These are phyloP conservation scores for Leptonema lineaticorne DNA, from an alignment of 1,140 invertebrate species.

Conservation along the genomic window DNA sequence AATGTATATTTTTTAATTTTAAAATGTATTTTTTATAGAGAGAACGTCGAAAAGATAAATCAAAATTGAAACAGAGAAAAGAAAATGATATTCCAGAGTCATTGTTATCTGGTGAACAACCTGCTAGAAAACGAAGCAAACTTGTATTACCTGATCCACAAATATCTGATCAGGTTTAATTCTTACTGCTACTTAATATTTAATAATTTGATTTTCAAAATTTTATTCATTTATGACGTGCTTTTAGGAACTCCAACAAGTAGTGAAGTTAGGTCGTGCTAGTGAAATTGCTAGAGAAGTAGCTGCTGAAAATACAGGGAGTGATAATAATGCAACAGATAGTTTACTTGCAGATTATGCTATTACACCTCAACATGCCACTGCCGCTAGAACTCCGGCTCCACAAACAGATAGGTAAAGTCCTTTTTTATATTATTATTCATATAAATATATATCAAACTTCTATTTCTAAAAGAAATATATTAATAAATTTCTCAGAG, in stretches of 20 bases:
- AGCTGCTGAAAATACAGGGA: conserved; percentile 78
- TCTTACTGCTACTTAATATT: not conserved
- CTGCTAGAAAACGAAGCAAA: conserved; percentile 91
- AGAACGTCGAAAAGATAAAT: conserved; percentile 86
- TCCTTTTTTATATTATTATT: not conserved
- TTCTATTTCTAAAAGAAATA: not conserved
- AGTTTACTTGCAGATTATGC: conserved; percentile 90
- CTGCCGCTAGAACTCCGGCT: conserved; percentile 87
- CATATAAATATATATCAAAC: not conserved
- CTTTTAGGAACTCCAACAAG: conserved; percentile 76
- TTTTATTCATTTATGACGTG: not conserved
- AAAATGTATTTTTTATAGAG: conserved; percentile 47
- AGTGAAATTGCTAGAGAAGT: conserved; percentile 92
- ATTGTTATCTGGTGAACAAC: conserved; percentile 88
- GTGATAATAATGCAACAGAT: conserved; percentile 65
- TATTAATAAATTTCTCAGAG: conserved; percentile 47
- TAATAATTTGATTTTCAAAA: not conserved
- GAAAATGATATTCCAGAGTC: conserved; percentile 94
- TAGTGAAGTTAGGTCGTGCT: conserved; percentile 94
- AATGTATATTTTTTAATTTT: not conserved
- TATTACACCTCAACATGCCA: conserved; percentile 72
- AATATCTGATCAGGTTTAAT: conserved; percentile 82
- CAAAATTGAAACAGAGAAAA: conserved; percentile 91
- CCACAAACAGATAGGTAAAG: conserved; percentile 65
- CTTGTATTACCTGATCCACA: conserved; percentile 95